Evolutionary conservation across 2,888 invertebrate species (phyloP).

Genomic region (Spodoptera littoralis): DNA sequence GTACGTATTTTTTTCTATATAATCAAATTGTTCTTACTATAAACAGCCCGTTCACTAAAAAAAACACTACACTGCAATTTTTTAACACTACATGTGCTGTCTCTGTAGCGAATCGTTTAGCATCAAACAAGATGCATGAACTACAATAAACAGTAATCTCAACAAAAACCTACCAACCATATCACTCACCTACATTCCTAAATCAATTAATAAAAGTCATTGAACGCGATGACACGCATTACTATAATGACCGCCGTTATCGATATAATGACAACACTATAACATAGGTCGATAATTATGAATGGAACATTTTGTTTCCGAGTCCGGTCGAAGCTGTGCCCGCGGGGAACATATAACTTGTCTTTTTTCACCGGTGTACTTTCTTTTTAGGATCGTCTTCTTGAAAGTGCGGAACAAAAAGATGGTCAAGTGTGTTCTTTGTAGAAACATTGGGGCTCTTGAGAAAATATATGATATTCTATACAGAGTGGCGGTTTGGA

Average conservation of each 20-base stretch:
- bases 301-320: slow-evolving; percentile 83
- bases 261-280: slow-evolving; percentile 75
- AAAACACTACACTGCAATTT: no score
- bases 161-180: background rate
- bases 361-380: slow-evolving; percentile 76
- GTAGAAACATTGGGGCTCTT: slow-evolving; percentile 17
- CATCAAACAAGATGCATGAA: no score
- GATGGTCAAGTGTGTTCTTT: slow-evolving; percentile 29
- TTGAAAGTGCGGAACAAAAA: slow-evolving; percentile 76
- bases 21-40: no score
- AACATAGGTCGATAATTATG: slow-evolving; percentile 80
- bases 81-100: no score
- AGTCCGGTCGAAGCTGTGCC: slow-evolving; percentile 66
- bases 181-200: slow-evolving; percentile 23
- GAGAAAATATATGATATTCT: background rate
- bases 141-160: no score
- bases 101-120: no score
- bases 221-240: slow-evolving; percentile 43
- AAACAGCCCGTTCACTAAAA: no score
- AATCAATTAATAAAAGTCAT: slow-evolving; percentile 31
- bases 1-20: no score
- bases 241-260: slow-evolving; percentile 51
- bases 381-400: slow-evolving; percentile 83
- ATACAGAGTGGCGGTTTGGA: no score
- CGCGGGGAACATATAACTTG: slow-evolving; percentile 73